Base-by-base conservation (phyloP, 2,797 vertebrate species). In the Rhincodon typus region DNA sequence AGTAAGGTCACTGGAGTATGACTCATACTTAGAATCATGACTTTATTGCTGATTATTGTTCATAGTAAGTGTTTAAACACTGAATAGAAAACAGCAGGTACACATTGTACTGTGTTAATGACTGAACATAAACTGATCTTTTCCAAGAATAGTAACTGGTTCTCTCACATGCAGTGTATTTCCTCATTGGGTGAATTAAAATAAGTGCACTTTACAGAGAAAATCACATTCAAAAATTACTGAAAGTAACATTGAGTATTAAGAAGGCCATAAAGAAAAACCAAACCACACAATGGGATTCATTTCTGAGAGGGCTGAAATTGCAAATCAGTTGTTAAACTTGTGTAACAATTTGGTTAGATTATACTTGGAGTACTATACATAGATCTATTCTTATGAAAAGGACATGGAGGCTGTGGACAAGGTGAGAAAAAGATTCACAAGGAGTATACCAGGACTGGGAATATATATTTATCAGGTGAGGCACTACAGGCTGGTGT, bases 111-210 rank as follows among this genome's bases (percentile, higher is more conserved):
- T 17, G 19, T 91, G 57, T 91, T 91, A 66, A 66, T n/a, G 4
- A 66, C 57, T n/a, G 88, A 91, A 62, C 88, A 91, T 66, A 91
- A 66, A 91, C 50, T 57, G 53, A 62, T 91, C 53, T 21, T n/a
- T 91, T 91, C 50, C 27, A 91, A n/a, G 57, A n/a, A 91, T 57
- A 91, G 53, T n/a, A 91, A 91, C 34, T 23, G 84, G 84, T 87
- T 87, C 84, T 46, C 84, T 66, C 30, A n/a, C 46, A 42, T 2
- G 82, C 82, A 25, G 62, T n/a, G 15, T 91, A 66, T 66, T 91
- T 66, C 53, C 12, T 17, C 13, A 5, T 90, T 66, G 34, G 82
- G 46, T 84, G 50, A 66, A 15, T 57, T 27, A 91, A 91, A 91
- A 91, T 91, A 91, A 66, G 13, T 66, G 13, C 53, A 91, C 53